Percentiles rank a stretch among this genome's conserved stretches.
These are phyloP conservation scores for Sthenelais limicola DNA, from an alignment of 2,888 invertebrate genomes.

Conservation along the genomic window DNA sequence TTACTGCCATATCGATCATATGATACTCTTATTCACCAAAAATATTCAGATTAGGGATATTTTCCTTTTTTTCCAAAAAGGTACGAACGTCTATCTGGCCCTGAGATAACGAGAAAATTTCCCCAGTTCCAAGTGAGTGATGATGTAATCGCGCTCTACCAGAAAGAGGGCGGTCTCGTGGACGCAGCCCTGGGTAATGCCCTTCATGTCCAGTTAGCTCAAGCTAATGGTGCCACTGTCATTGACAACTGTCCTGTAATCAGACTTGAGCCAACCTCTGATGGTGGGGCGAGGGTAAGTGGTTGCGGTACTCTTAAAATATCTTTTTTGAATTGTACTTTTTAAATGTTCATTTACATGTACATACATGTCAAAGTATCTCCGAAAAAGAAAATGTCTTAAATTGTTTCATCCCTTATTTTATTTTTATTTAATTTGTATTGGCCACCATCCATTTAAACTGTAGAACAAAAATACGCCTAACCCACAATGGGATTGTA, in stretches of 20 bases:
- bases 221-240: conserved; percentile 63
- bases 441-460: too few relatives aligned
- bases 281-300: conserved; percentile 52
- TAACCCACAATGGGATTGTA: too few relatives aligned
- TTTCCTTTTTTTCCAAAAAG: neutral
- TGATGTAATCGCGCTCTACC: conserved; percentile 57
- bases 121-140: conserved; percentile 62
- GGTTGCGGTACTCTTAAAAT: neutral
- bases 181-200: conserved; percentile 68
- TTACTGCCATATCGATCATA: too few relatives aligned
- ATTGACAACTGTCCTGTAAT: conserved; percentile 63
- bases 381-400: too few relatives aligned
- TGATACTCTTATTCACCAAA: neutral
- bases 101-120: conserved; percentile 54
- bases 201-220: conserved; percentile 66
- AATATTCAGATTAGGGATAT: neutral
- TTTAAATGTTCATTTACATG: too few relatives aligned
- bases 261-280: conserved; percentile 52
- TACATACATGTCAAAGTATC: too few relatives aligned
- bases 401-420: too few relatives aligned
- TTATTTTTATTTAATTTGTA: too few relatives aligned
- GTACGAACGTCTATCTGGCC: conserved; percentile 54
- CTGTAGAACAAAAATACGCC: too few relatives aligned
- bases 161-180: conserved; percentile 67
- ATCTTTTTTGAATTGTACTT: too few relatives aligned